A percentile compares a stretch with the other conserved stretches of the same genome.
Evolutionary conservation across 1,140 invertebrate genomes (phyloP).

Genomic region (Maniola jurtina): DNA sequence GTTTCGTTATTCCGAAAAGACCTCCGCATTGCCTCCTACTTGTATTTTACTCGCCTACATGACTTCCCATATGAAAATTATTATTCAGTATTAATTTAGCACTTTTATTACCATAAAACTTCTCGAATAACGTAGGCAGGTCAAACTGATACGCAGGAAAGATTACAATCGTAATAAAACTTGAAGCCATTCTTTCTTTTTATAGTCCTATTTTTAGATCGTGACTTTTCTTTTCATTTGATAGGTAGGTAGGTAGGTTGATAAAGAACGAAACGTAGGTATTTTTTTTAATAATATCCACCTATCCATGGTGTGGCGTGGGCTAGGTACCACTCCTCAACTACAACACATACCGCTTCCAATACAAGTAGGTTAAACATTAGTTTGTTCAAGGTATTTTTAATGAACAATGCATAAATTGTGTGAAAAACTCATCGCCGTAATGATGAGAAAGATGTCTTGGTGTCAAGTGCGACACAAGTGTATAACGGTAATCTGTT

Average conservation of each 20-base stretch:
- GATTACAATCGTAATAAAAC: background rate
- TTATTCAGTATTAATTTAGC: constrained; percentile 8
- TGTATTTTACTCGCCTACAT: constrained; percentile 12
- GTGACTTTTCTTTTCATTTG: too few species aligned
- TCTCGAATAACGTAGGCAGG: background rate
- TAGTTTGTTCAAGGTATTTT: constrained; percentile 2
- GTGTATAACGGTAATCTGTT: background rate
- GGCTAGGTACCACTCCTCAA: too few species aligned
- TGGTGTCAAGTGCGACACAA: constrained; percentile 6
- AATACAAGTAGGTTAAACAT: constrained; percentile 8
- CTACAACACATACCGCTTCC: background rate
- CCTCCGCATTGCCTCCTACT: constrained; percentile 10
- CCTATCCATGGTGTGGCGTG: too few species aligned
- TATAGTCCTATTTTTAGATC: too few species aligned
- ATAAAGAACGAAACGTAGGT: too few species aligned
- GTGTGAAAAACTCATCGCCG: constrained; percentile 8
- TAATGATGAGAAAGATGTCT: constrained; percentile 12
- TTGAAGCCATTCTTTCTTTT: background rate
- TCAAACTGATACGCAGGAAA: background rate
- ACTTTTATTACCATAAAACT: constrained; percentile 1
- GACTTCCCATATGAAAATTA: constrained; percentile 9
- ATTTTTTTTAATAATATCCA: too few species aligned
- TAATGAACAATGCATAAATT: constrained; percentile 1
- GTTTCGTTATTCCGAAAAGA: constrained; percentile 12
- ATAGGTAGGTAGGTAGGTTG: too few species aligned